Conservation (phyloP, 2,888 invertebrate genomes). For the Tolmerus cingulatus region DNA sequence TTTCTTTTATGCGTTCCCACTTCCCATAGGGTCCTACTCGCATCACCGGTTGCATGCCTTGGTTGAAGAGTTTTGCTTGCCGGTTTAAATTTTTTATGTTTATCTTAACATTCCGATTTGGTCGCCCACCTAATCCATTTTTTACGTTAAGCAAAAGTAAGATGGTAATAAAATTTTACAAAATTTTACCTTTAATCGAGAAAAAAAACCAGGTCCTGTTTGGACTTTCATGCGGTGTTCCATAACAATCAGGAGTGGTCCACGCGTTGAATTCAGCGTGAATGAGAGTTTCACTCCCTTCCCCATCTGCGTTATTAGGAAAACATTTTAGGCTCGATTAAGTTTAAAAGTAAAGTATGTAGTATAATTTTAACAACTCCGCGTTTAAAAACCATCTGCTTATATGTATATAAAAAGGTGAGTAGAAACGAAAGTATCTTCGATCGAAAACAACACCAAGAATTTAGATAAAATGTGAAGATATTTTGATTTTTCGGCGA, state of each 20-base stretch:
- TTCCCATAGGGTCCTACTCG: constrained; percentile 78
- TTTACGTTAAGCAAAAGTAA: constrained; percentile 2
- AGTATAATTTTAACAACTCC: background rate
- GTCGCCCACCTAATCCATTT: constrained; percentile 61
- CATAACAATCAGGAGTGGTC: constrained; percentile 89
- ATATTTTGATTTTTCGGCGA: too few relatives aligned
- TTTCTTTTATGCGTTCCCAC: constrained; percentile 86
- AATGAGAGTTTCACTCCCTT: constrained; percentile 39
- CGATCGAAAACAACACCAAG: too few relatives aligned
- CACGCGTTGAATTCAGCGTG: constrained; percentile 86
- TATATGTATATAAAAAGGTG: too few relatives aligned
- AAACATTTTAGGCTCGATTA: background rate
- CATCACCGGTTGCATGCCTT: constrained; percentile 88
- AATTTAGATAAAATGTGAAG: too few relatives aligned
- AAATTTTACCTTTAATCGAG: constrained; percentile 70
- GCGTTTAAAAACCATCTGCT: too few relatives aligned
- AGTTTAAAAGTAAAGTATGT: background rate
- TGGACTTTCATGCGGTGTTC: constrained; percentile 86
- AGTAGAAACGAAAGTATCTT: too few relatives aligned
- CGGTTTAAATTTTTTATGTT: constrained; percentile 89
- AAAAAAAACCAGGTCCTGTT: constrained; percentile 95
- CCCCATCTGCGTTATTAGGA: constrained; percentile 27
- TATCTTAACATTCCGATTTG: constrained; percentile 73
- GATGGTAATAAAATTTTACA: background rate
- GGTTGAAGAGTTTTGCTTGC: constrained; percentile 89